Conservation (phyloP, 2,888 invertebrate genomes). For the Hyposoter didymator region DNA sequence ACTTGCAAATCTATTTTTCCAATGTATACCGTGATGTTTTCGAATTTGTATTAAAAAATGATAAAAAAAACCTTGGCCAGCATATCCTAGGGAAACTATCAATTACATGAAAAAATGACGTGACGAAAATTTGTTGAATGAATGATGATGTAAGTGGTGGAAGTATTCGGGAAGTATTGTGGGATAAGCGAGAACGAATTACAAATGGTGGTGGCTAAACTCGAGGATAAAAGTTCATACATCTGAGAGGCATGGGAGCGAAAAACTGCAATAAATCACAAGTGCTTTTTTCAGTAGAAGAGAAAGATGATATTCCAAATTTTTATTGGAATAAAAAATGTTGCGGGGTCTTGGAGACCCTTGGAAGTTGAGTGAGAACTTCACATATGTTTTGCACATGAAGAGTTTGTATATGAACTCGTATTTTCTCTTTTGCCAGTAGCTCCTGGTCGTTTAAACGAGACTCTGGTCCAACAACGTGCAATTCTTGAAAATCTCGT, state of each 20-base stretch:
- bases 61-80: not conserved
- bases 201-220: not conserved
- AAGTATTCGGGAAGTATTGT: not conserved
- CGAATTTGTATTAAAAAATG: not conserved
- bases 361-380: not conserved
- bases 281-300: not conserved
- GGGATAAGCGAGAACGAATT: not conserved
- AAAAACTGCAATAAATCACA: not conserved
- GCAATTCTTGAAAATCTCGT: conserved; percentile 9
- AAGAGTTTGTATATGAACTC: not conserved
- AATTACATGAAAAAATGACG: not conserved
- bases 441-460: conserved; percentile 35
- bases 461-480: conserved; percentile 5
- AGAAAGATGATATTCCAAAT: not conserved
- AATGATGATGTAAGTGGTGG: not conserved
- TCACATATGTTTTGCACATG: conserved; percentile 1
- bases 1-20: too few species aligned
- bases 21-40: not conserved
- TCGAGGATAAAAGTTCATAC: not conserved
- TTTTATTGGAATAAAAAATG: conserved; percentile 8
- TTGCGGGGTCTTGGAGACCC: not conserved
- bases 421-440: not conserved
- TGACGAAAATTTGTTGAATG: not conserved
- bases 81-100: not conserved
- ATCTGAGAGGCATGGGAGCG: not conserved